phyloP scores from a whole-genome alignment of 1,140 invertebrate genomes.

The Homarus americanus region DNA sequence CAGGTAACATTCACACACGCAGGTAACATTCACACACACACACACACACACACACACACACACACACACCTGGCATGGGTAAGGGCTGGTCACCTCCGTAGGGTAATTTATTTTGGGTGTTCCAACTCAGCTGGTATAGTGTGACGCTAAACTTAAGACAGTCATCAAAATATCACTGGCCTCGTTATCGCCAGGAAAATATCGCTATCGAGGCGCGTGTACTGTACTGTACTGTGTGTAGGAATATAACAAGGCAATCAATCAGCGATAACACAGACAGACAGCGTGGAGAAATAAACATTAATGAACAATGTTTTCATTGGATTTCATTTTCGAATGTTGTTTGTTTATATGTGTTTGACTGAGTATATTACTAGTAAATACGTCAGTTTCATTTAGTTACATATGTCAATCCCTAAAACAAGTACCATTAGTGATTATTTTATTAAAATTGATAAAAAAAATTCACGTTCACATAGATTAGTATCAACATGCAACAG shows the following conservation, averaged over 20 bases:
- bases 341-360: slow-evolving; percentile 11
- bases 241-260: too few species aligned
- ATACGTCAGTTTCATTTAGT: background rate
- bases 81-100: background rate
- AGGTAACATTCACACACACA: slow-evolving; percentile 18
- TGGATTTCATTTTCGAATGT: background rate
- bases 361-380: background rate
- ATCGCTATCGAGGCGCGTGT: too few species aligned
- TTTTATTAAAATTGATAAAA: background rate
- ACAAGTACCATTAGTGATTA: slow-evolving; percentile 4
- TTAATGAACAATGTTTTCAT: background rate
- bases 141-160: too few species aligned
- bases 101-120: too few species aligned
- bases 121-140: too few species aligned
- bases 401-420: background rate
- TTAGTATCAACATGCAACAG: background rate
- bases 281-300: background rate
- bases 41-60: background rate
- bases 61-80: background rate
- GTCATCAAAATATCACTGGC: too few species aligned
- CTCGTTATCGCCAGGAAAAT: too few species aligned
- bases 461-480: background rate
- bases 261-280: background rate
- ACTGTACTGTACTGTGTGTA: too few species aligned
- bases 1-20: background rate